phyloP scores from a whole-genome alignment of 64 coral and sea anemone genomes.

The Pocillopora damicornis region DNA sequence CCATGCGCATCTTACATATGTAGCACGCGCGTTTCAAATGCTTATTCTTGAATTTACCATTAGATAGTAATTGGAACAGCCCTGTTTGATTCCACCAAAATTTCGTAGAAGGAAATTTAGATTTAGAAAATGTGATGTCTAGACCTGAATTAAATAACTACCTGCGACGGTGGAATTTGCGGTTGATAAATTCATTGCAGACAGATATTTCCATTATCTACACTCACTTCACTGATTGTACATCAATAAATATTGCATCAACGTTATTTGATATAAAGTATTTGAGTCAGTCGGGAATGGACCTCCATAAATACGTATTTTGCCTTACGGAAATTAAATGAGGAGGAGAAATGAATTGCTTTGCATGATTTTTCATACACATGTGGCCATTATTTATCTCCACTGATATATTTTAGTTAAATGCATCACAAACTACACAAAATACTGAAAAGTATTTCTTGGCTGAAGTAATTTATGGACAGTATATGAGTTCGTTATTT shows the following conservation, averaged over 20 bases:
- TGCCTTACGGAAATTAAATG: not conserved
- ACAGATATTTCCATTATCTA: not conserved
- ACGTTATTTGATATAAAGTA: not conserved
- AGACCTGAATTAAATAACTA: not conserved
- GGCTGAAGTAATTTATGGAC: no score
- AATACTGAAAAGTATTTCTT: no score
- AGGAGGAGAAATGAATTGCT: not conserved
- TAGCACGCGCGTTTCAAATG: no score
- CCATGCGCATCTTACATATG: no score
- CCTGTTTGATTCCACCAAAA: not conserved
- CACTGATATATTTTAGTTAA: no score
- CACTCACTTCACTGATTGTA: not conserved
- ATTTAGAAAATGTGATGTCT: not conserved
- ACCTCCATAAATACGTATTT: constrained; percentile 10
- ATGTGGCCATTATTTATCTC: no score
- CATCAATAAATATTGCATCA: not conserved
- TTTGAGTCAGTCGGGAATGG: not conserved
- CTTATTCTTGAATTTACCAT: not conserved
- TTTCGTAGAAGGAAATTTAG: not conserved
- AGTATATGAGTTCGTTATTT: no score
- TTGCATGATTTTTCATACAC: not conserved
- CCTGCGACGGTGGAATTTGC: not conserved
- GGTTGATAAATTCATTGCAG: constrained; percentile 1
- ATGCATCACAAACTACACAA: no score
- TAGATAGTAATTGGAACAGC: not conserved